Percentiles rank a stretch among this genome's conserved stretches.
Evolutionary conservation across 2,888 invertebrate genomes (phyloP).

Genomic region (Clitarchus hookeri): DNA sequence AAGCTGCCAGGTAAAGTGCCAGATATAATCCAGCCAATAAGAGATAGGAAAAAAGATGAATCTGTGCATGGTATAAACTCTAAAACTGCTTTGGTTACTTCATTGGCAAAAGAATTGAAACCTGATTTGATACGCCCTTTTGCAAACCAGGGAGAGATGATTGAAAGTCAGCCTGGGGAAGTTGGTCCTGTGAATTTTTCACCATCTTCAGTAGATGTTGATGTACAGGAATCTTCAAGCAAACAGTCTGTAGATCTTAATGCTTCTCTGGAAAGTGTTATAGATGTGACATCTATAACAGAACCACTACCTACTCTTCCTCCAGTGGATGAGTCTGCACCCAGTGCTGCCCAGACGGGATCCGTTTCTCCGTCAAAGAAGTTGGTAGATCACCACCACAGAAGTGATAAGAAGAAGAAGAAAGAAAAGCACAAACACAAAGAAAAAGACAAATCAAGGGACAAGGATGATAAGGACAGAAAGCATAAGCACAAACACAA

Average conservation of each 20-base stretch:
- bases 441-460: constrained; percentile 53
- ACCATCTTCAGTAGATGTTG: constrained; percentile 34
- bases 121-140: constrained; percentile 56
- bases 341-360: background rate
- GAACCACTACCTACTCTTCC: constrained; percentile 19
- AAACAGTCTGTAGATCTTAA: constrained; percentile 17
- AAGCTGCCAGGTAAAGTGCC: constrained; percentile 49
- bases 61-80: constrained; percentile 25
- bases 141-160: constrained; percentile 32
- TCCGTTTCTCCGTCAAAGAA: constrained; percentile 16
- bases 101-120: constrained; percentile 55
- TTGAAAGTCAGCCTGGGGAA: background rate
- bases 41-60: constrained; percentile 44
- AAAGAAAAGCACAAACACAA: constrained; percentile 43
- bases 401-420: constrained; percentile 44
- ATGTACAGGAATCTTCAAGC: constrained; percentile 26
- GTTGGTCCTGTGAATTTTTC: constrained; percentile 23
- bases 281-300: constrained; percentile 28
- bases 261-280: constrained; percentile 15
- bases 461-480: constrained; percentile 65
- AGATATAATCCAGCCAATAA: constrained; percentile 50
- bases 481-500: constrained; percentile 52
- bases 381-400: constrained; percentile 50
- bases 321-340: background rate
- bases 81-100: constrained; percentile 37